Evolutionary conservation across 2,797 vertebrate species (phyloP).

Genomic region (Syndactyla subalaris): DNA sequence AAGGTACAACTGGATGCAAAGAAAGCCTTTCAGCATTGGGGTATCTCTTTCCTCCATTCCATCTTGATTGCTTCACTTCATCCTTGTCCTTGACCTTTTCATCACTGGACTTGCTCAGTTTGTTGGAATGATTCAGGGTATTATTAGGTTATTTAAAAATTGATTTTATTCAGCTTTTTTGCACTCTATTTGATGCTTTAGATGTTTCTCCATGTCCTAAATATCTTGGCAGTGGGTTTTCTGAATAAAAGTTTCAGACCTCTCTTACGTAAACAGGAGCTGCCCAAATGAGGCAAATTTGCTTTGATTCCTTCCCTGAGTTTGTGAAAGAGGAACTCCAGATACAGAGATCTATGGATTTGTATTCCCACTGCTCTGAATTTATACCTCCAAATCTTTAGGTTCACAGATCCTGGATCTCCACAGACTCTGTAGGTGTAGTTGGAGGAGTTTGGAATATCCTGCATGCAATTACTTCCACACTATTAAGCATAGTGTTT

Average conservation of each 20-base stretch:
- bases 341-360: not conserved
- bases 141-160: not conserved
- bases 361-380: not conserved
- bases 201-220: not conserved
- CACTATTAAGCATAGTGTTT: not conserved
- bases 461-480: not conserved
- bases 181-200: not conserved
- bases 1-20: constrained; percentile 81
- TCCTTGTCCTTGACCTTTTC: not conserved
- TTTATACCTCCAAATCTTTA: not conserved
- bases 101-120: not conserved
- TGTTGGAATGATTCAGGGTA: not conserved
- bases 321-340: not conserved
- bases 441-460: not conserved
- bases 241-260: not conserved
- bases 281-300: not conserved
- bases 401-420: not conserved
- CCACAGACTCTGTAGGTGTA: not conserved
- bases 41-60: not conserved
- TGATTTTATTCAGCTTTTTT: not conserved
- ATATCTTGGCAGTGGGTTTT: not conserved
- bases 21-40: not conserved
- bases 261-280: not conserved
- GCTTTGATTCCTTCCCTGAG: not conserved
- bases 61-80: not conserved